Percentiles rank a stretch among this genome's conserved stretches.
phyloP scores from a whole-genome alignment of 1,140 invertebrate genomes.

The Anoplolepis gracilipes region DNA sequence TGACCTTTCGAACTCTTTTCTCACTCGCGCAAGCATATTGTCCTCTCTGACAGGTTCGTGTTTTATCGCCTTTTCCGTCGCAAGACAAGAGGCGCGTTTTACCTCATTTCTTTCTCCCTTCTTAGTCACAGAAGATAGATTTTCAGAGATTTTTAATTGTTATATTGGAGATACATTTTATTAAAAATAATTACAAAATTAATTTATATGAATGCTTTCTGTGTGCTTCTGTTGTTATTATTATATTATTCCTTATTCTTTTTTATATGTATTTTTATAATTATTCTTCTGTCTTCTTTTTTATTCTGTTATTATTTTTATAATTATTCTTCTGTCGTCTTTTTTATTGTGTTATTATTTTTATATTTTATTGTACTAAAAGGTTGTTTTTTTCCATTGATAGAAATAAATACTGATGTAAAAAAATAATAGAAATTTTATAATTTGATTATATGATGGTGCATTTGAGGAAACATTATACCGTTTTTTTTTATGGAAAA shows the following conservation, averaged over 20 bases:
- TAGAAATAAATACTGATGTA: background rate
- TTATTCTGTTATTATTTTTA: background rate
- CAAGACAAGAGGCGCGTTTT: background rate
- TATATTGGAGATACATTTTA: background rate
- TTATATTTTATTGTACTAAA: background rate
- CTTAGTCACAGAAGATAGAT: background rate
- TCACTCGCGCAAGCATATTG: conserved; percentile 49
- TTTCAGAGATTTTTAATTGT: background rate
- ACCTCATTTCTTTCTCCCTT: background rate
- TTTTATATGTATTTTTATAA: background rate
- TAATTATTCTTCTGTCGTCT: background rate
- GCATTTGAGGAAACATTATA: background rate
- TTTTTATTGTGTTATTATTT: background rate
- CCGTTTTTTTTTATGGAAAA: background rate
- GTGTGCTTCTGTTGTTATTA: background rate
- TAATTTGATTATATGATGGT: background rate
- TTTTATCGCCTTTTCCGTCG: conserved; percentile 58
- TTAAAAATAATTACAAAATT: background rate
- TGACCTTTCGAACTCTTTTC: conserved; percentile 67
- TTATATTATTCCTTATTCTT: background rate
- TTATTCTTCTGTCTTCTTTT: background rate
- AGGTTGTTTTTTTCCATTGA: background rate
- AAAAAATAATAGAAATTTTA: background rate
- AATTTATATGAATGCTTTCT: background rate
- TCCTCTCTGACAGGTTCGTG: conserved; percentile 50